phyloP scores from a whole-genome alignment of 2,888 invertebrate species.

The Acrobasis suavella region DNA sequence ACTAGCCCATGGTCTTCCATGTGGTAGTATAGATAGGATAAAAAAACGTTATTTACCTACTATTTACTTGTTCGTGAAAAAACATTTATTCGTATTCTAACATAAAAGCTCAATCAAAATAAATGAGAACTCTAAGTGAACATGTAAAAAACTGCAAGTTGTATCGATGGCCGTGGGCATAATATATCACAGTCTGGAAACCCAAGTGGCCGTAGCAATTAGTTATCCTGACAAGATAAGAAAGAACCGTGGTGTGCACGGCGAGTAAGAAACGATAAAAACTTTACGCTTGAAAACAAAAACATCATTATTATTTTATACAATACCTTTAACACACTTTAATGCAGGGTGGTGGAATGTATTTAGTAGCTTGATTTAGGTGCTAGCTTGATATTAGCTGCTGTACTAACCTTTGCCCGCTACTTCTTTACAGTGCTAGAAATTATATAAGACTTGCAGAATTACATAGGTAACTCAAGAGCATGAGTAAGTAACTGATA shows the following conservation, averaged over 20 bases:
- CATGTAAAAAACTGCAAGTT: not conserved
- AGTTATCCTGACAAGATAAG: constrained; percentile 14
- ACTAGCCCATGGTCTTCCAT: too few species aligned
- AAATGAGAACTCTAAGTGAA: not conserved
- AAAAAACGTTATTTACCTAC: too few species aligned
- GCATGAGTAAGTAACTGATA: too few species aligned
- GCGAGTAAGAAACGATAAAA: not conserved
- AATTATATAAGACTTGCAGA: too few species aligned
- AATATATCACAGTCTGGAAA: not conserved
- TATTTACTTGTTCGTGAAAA: too few species aligned
- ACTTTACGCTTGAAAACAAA: not conserved
- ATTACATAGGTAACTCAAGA: too few species aligned
- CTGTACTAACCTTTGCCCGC: too few species aligned
- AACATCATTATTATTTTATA: not conserved
- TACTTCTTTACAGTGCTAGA: too few species aligned
- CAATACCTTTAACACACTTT: not conserved
- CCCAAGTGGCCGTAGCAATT: constrained; percentile 1
- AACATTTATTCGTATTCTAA: not conserved
- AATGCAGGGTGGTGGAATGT: too few species aligned
- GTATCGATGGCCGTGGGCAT: not conserved
- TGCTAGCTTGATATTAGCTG: too few species aligned
- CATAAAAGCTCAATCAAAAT: not conserved
- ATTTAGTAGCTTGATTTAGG: too few species aligned
- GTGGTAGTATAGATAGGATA: too few species aligned
- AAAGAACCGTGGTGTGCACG: not conserved